These are phyloP conservation scores for Brachirus orientalis DNA, from an alignment of 2,113 vertebrate genomes.

Conservation along the genomic window DNA sequence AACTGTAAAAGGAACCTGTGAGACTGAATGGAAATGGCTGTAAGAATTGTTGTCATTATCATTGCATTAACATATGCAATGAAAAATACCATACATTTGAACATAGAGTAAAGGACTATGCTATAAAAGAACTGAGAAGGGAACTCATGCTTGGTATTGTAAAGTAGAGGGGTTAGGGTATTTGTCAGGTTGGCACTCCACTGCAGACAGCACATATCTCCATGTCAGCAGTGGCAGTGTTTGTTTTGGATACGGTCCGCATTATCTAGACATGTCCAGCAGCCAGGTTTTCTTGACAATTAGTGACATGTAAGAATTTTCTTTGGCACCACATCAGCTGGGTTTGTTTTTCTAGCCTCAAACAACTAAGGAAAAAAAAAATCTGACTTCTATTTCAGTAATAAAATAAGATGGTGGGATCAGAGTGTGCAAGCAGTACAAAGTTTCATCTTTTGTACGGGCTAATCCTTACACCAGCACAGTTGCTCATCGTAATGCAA, in stretches of 20 bases:
- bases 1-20: neutral
- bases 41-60: neutral
- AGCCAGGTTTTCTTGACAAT: slow-evolving; percentile 74
- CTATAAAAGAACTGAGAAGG: slow-evolving; percentile 7
- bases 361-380: slow-evolving; percentile 24
- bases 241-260: slow-evolving; percentile 80
- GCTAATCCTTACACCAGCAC: slow-evolving; percentile 54
- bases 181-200: slow-evolving; percentile 62
- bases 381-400: neutral
- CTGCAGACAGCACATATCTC: slow-evolving; percentile 67
- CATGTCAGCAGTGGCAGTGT: slow-evolving; percentile 75
- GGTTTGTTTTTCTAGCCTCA: slow-evolving; percentile 63
- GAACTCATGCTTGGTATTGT: slow-evolving; percentile 17
- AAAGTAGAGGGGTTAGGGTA: slow-evolving; percentile 13
- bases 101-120: neutral
- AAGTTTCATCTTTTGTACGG: slow-evolving; percentile 50
- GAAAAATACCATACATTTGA: slow-evolving; percentile 6
- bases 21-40: neutral
- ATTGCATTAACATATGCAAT: too few relatives aligned
- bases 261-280: slow-evolving; percentile 73
- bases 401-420: slow-evolving; percentile 38
- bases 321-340: slow-evolving; percentile 57
- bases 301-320: slow-evolving; percentile 76
- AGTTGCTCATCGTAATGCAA: slow-evolving; percentile 67
- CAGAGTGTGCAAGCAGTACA: slow-evolving; percentile 32